Evolutionary conservation across 2,113 vertebrate genomes (phyloP), one percentile per base, ranked within the genome.

Genomic region (Nothobranchius furzeri): DNA sequence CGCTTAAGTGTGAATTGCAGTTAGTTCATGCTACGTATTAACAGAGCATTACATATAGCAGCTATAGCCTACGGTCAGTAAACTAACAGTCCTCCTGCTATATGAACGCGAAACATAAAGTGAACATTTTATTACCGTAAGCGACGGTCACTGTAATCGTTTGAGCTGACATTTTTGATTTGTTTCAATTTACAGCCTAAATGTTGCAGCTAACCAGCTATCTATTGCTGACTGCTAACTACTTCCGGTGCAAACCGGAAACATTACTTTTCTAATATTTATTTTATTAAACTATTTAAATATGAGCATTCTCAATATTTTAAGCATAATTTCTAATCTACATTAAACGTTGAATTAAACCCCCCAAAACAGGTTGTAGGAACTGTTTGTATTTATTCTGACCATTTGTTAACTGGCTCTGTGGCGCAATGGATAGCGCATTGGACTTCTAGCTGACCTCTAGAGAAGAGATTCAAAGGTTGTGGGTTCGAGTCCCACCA

Each of bases 81-180:
- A 60, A 70, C 1, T n/a, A 7, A 17, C 7, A 50, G 10, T 60
- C 52, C 12, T 6, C 15, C 1, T 11, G 62, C 14, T 46, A 9
- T 12, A 2, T 20, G 8, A 1, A 9, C 3, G 2, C 42, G 8
- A 46, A 40, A 10, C 36, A 9, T 46, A 40, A 10, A 3, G 8
- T 17, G 3, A 45, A 60, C 59, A 40, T 24, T 0, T 1, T 9
- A 62, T 90, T 93, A 94, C 93, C 92, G 85, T 93, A 91, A 55
- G 91, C 82, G 60, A 93, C 92, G 67, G 86, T 93, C 77, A 94
- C 81, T 59, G 91, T 92, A 12, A 93, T 48, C n/a, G 85, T 73
- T 61, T 86, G 80, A 9, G 51, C 81, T 35, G 91, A 88, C 93
- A 94, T 94, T 51, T 84, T 87, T 25, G 1, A 86, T 58, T 80